Evolutionary conservation across 2,113 vertebrate species (phyloP), one percentile per base, ranked within the genome.

Genomic region (human): DNA sequence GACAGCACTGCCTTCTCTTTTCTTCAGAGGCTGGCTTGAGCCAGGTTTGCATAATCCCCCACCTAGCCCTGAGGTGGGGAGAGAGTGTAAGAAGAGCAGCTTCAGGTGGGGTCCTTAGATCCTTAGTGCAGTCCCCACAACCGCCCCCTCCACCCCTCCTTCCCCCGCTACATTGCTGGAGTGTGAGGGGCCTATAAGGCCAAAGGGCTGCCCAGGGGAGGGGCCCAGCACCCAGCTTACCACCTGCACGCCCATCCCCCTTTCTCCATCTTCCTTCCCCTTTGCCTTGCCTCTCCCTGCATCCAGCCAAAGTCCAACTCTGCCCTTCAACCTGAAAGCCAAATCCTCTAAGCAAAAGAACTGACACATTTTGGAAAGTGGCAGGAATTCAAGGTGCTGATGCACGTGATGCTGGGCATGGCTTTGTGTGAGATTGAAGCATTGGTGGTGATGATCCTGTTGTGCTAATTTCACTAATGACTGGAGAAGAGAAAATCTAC

Each of bases 191-290:
- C 35, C 25, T 89, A 7, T 59, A 11, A 4, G 18, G 13, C 23
- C 72, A 76, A 1, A 5, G 18, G 18, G 16, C 9, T 40, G 35
- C 38, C 18, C 0, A 0, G 25, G n/a, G 5, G 38, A 45, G 11
- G 14, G 14, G 22, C 52, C 80, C 27, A 5, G n/a, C 43, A 61
- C 38, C 48, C 38, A 59, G 13, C 48, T 89, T 16, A 84, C 3
- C 2, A 3, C 18, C 9, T 4, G 1, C 16, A 30, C 45, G 25
- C 43, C 25, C 35, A 45, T 7, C 7, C 13, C 55, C 10, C 27
- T 48, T 27, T 3, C 55, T 30, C 40, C 35, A 27, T 9, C 64
- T 48, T 17, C 40, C 57, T 72, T 22, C 52, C 12, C 18, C 57
- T 72, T 32, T 4, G 10, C 52, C 17, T 66, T 3, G 0, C 32